Conservation (phyloP, 2,797 vertebrate genomes). For the Mormyrops attenuatus region DNA sequence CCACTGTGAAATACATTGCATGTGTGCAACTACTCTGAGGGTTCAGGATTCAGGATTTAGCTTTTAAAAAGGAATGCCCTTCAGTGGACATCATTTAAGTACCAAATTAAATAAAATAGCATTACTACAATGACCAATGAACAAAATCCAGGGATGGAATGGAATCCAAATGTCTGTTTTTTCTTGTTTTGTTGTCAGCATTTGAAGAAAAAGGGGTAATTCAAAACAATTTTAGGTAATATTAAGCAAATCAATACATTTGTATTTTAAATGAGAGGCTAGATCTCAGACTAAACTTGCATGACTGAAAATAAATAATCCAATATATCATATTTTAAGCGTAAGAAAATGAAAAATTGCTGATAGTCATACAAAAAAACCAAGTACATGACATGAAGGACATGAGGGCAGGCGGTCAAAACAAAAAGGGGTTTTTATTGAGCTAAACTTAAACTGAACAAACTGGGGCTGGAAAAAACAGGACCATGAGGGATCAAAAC, state of each 20-base stretch:
- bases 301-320: background rate
- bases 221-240: background rate
- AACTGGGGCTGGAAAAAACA: background rate
- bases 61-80: background rate
- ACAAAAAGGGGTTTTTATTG: background rate
- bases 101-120: background rate
- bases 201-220: background rate
- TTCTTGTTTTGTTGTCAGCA: background rate
- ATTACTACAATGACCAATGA: background rate
- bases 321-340: background rate
- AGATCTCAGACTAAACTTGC: background rate
- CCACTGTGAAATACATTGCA: conserved; percentile 7
- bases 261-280: background rate
- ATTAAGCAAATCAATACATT: background rate
- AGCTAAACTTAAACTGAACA: background rate
- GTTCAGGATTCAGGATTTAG: background rate
- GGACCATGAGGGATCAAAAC: background rate
- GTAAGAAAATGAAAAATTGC: background rate
- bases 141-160: background rate
- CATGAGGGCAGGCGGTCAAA: background rate
- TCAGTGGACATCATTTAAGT: background rate
- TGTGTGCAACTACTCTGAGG: background rate
- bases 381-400: background rate
- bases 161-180: background rate
- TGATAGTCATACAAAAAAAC: background rate